A percentile compares a stretch with the other conserved stretches of the same genome.
Evolutionary conservation across 1,140 invertebrate genomes (phyloP).

Genomic region (Meloidogyne floridensis): DNA sequence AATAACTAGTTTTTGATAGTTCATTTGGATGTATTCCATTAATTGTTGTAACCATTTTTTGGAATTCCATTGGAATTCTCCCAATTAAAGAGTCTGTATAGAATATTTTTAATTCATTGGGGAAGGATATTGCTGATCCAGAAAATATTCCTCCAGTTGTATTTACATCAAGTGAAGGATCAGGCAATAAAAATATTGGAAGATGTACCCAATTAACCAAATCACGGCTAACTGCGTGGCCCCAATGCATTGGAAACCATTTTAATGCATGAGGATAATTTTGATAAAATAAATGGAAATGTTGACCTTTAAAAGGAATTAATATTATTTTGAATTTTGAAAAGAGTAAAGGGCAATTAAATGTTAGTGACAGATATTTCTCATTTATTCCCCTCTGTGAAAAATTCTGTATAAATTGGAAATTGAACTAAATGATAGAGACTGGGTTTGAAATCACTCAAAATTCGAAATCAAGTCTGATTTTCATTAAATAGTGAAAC

Average conservation of each 20-base stretch:
- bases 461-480: no score
- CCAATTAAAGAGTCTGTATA: conserved; percentile 31
- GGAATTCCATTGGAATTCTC: conserved; percentile 20
- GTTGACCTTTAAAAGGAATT: not conserved
- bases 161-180: conserved; percentile 11
- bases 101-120: not conserved
- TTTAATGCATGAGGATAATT: conserved; percentile 33
- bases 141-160: conserved; percentile 30
- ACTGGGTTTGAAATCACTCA: no score
- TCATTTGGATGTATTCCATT: conserved; percentile 19
- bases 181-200: conserved; percentile 32
- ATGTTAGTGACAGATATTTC: not conserved
- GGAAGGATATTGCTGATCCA: conserved; percentile 28
- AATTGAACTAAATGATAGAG: no score
- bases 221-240: conserved; percentile 30
- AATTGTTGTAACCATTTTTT: conserved; percentile 15
- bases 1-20: conserved; percentile 9
- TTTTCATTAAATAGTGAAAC: no score
- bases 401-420: no score
- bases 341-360: not conserved
- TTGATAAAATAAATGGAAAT: conserved; percentile 38
- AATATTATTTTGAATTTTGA: no score
- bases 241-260: conserved; percentile 35
- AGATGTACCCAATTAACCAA: conserved; percentile 35
- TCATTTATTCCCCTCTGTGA: no score